These are phyloP conservation scores for Thecocarcelia acutangulata DNA, from an alignment of 2,888 invertebrate genomes.

Conservation along the genomic window DNA sequence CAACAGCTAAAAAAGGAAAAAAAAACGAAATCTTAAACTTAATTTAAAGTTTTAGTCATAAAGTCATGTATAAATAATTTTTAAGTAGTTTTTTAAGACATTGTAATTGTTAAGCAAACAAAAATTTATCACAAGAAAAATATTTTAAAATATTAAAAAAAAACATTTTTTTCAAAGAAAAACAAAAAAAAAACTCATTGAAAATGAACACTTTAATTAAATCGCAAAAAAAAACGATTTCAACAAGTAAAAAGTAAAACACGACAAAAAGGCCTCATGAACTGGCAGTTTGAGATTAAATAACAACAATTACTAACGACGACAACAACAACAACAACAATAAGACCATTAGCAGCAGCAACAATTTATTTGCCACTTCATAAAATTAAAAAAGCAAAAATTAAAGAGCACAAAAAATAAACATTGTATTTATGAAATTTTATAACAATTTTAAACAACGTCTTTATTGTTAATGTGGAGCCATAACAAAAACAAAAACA, in stretches of 20 bases:
- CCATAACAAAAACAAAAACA: constrained; percentile 28
- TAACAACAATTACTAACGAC: constrained; percentile 37
- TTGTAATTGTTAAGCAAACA: constrained; percentile 34
- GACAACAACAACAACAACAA: constrained; percentile 27
- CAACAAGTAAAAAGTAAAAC: constrained; percentile 11
- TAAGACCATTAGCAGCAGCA: constrained; percentile 35
- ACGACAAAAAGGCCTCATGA: constrained; percentile 35
- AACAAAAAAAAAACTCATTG: constrained; percentile 16
- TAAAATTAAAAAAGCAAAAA: constrained; percentile 21
- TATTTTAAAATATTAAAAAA: constrained; percentile 11
- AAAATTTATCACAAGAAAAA: constrained; percentile 3
- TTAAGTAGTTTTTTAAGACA: constrained; percentile 12
- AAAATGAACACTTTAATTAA: constrained; percentile 38
- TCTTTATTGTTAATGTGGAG: constrained; percentile 39
- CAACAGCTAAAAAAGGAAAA: neutral
- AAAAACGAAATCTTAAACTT: constrained; percentile 14
- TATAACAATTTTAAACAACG: constrained; percentile 33
- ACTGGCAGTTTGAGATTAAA: constrained; percentile 35
- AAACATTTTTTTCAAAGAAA: too few species aligned
- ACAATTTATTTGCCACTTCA: constrained; percentile 50
- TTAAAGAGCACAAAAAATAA: constrained; percentile 21
- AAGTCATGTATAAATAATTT: constrained; percentile 38
- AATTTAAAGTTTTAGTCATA: constrained; percentile 46
- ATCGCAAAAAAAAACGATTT: constrained; percentile 23
- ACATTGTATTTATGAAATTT: constrained; percentile 40